These are phyloP conservation scores for Theonella swinhoei DNA, from an alignment of 37 sponge, comb jelly and placozoan genomes.

Conservation along the genomic window DNA sequence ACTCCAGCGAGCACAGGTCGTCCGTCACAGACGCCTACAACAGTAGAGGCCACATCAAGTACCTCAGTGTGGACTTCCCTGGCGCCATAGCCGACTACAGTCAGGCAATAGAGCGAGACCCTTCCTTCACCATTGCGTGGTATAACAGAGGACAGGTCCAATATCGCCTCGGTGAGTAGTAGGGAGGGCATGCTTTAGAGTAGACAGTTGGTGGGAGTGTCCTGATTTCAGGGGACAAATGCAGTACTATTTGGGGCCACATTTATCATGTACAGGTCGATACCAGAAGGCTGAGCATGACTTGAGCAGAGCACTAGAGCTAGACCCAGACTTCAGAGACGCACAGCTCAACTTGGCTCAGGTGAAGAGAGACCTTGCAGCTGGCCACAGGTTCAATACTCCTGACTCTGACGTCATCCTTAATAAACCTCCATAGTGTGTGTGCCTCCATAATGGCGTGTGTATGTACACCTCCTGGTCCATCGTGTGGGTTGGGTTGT, in stretches of 20 bases:
- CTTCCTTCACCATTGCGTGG: conserved; percentile 73
- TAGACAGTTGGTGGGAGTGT: not conserved
- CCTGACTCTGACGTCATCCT: too few relatives aligned
- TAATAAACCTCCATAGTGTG: too few relatives aligned
- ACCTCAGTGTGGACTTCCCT: conserved; percentile 86
- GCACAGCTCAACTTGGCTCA: conserved; percentile 64
- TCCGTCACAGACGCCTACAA: conserved; percentile 78
- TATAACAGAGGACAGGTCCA: conserved; percentile 95
- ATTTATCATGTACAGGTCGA: conserved; percentile 36
- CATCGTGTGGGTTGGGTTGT: too few relatives aligned
- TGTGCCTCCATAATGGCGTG: too few relatives aligned
- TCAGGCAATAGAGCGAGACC: conserved; percentile 66
- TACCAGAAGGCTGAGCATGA: conserved; percentile 65
- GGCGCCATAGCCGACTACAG: conserved; percentile 90
- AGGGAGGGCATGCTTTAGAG: too few relatives aligned
- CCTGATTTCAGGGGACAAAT: too few relatives aligned
- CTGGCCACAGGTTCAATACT: conserved; percentile 48
- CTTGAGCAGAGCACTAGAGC: conserved; percentile 42
- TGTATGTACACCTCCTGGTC: too few relatives aligned
- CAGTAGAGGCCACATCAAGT: conserved; percentile 83
- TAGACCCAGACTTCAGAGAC: conserved; percentile 72
- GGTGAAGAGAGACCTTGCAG: conserved; percentile 47
- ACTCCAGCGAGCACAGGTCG: not conserved
- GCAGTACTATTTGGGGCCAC: not conserved
- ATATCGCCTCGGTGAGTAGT: conserved; percentile 82